These are phyloP conservation scores for Campoletis sonorensis DNA, from an alignment of 1,140 invertebrate genomes.

Conservation along the genomic window DNA sequence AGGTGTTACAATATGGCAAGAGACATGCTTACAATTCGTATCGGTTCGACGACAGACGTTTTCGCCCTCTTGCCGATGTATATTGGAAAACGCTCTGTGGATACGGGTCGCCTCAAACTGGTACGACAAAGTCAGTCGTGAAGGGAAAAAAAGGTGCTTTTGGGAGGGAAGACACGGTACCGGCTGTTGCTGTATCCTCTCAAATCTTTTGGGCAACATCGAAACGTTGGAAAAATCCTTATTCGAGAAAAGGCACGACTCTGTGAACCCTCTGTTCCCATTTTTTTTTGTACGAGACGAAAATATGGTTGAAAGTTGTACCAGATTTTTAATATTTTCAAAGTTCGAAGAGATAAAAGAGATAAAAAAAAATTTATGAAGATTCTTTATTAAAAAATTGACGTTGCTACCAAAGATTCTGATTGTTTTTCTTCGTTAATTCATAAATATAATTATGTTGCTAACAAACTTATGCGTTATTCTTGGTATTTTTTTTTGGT, in stretches of 20 bases:
- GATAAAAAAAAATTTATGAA: no score
- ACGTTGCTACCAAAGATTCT: no score
- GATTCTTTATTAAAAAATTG: no score
- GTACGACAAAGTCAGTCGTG: slow-evolving; percentile 13
- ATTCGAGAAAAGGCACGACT: background rate
- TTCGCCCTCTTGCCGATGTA: slow-evolving; percentile 9
- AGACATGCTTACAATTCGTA: background rate
- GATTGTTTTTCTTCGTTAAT: no score
- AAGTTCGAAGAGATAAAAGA: no score
- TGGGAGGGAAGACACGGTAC: slow-evolving; percentile 7
- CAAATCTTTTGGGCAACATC: background rate
- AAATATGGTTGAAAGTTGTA: no score
- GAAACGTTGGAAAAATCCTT: background rate
- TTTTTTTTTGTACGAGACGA: no score
- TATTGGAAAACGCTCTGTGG: slow-evolving; percentile 38
- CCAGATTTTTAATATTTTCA: no score
- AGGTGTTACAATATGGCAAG: slow-evolving; percentile 20
- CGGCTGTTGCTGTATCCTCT: slow-evolving; percentile 26
- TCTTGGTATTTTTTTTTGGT: no score
- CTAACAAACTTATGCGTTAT: no score
- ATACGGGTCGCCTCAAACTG: background rate
- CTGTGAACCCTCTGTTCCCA: background rate
- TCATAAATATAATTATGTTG: no score
- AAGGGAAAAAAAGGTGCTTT: slow-evolving; percentile 11
- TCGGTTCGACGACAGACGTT: slow-evolving; percentile 25